phyloP scores from a whole-genome alignment of 2,888 invertebrate genomes.

The Agonopterix subpropinquella region DNA sequence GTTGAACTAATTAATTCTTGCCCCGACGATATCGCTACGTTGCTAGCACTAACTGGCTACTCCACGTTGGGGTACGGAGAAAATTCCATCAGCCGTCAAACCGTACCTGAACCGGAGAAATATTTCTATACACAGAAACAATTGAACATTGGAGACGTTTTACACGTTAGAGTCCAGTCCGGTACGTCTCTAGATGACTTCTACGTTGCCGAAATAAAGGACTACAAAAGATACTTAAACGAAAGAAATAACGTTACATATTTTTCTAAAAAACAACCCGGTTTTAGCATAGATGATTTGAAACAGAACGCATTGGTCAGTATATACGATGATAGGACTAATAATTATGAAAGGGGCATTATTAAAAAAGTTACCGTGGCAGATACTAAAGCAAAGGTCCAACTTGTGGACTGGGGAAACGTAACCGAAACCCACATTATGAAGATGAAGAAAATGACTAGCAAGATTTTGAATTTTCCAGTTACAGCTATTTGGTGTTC shows the following conservation, averaged over 20 bases:
- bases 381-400: slow-evolving; percentile 15
- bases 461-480: background rate
- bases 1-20: slow-evolving; percentile 24
- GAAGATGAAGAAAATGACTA: background rate
- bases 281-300: slow-evolving; percentile 14
- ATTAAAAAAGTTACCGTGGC: slow-evolving; percentile 16
- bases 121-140: background rate
- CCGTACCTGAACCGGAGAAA: background rate
- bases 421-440: background rate
- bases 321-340: slow-evolving; percentile 9
- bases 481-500: slow-evolving; percentile 11
- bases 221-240: slow-evolving; percentile 18
- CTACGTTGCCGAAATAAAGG: slow-evolving; percentile 22
- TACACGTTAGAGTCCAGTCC: slow-evolving; percentile 21
- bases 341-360: slow-evolving; percentile 24
- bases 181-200: slow-evolving; percentile 21
- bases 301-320: slow-evolving; percentile 16
- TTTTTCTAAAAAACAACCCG: slow-evolving; percentile 13
- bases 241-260: slow-evolving; percentile 16
- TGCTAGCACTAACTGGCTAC: slow-evolving; percentile 21
- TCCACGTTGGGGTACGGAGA: slow-evolving; percentile 16
- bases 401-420: slow-evolving; percentile 26
- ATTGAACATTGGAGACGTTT: slow-evolving; percentile 13
- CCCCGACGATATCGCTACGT: slow-evolving; percentile 26
- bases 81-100: background rate